Evolutionary conservation across 2,797 vertebrate genomes (phyloP).

Genomic region (Neosilurus mollespiculum): DNA sequence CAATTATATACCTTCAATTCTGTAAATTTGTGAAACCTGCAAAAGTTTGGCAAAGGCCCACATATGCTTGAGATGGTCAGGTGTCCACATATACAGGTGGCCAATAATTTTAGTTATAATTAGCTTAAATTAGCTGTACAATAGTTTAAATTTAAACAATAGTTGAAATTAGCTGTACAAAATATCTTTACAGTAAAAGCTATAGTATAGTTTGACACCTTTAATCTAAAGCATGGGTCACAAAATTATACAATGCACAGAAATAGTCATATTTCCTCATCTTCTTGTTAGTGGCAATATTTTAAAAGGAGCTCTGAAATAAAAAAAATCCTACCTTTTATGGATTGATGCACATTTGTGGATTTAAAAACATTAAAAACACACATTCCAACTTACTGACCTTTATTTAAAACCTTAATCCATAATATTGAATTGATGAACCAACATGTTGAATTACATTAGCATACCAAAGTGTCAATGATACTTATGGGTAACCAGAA

Average conservation of each 20-base stretch:
- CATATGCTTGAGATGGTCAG: background rate
- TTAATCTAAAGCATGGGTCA: background rate
- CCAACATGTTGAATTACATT: background rate
- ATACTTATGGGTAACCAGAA: slow-evolving; percentile 4
- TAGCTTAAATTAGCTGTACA: too few relatives aligned
- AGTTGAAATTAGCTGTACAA: background rate
- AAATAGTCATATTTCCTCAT: background rate
- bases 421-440: too few relatives aligned
- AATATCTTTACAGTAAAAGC: background rate
- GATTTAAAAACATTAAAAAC: background rate
- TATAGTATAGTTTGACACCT: background rate
- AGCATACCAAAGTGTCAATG: slow-evolving; percentile 18
- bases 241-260: background rate
- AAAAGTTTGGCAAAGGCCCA: background rate
- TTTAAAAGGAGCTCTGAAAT: slow-evolving; percentile 5
- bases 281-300: background rate
- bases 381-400: slow-evolving; percentile 15
- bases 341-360: background rate
- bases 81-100: background rate
- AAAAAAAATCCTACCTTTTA: too few relatives aligned
- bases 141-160: too few relatives aligned
- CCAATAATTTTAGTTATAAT: too few relatives aligned
- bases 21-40: background rate
- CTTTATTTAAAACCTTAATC: slow-evolving; percentile 27
- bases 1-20: background rate